Evolutionary conservation across 1,140 invertebrate genomes (phyloP), one percentile per base, ranked within the genome.

Genomic region (Sycophila sp.): DNA sequence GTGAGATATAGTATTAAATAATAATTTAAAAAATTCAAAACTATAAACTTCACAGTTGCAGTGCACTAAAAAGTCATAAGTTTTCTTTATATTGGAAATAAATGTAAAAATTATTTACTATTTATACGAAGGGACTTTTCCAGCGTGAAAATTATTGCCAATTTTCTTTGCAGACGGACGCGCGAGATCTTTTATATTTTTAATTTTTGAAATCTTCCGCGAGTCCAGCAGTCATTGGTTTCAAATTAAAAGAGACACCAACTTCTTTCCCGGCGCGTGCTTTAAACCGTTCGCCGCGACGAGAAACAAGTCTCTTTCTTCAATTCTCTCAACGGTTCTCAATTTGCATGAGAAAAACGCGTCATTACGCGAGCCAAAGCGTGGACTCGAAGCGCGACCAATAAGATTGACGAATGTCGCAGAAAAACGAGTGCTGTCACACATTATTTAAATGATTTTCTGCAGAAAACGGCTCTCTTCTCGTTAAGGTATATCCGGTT

Each of bases 341-440:
- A 36, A 58, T 69, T 70, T 70, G 60, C 59, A 64, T 70, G 59
- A 53, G 60, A 70, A 63, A n/a, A 69, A 64, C 38, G 47, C 60
- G 28, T 36, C 32, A 58, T 64, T 70, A 38, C 51, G 49, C 17
- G 19, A 19, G 30, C 32, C n/a, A 7, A 56, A 10, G 6, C n/a
- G 36, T 47, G 34, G 4, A 22, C 11, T 7, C 6, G 3, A 1
- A 36, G 7, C 38, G 24, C 13, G 24, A 3, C 30, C 47, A 64
- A 26, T 62, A 66, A 42, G 49, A 40, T 55, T 56, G 63, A 66
- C 51, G 63, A 22, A 56, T 66, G 49, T 56, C 51, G 63, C 63
- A 42, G 30, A 51, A 65, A 64, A 34, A 49, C 26, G 17, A 53
- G 13, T 30, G 30, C 47, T 28, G 49, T 30, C 34, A 24, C 22